Evolutionary conservation across 30 jellyfish, hydroid and myxozoan genomes (phyloP).

Genomic region (Hydractinia symbiolongicarpus): DNA sequence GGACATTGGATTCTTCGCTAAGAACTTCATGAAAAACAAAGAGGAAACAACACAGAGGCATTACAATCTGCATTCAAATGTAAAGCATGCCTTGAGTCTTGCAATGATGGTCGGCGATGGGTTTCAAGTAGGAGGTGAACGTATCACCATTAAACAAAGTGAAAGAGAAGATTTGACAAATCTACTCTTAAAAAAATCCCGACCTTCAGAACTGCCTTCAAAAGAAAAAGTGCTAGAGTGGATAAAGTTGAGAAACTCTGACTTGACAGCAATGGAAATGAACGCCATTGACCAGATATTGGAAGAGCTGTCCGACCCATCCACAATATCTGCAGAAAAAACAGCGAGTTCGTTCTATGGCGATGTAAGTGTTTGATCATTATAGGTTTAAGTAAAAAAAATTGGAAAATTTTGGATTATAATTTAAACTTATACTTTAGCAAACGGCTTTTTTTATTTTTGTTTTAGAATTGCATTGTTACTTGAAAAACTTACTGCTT

Average conservation of each 20-base stretch:
- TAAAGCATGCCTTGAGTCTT: conserved; percentile 16
- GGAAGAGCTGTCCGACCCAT: not conserved
- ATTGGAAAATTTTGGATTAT: too few relatives aligned
- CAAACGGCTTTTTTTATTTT: too few relatives aligned
- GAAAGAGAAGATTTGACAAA: conserved; percentile 20
- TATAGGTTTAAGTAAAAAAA: too few relatives aligned
- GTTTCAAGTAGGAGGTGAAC: conserved; percentile 22
- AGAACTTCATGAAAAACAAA: conserved; percentile 25
- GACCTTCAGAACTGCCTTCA: conserved; percentile 11
- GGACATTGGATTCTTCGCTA: conserved; percentile 33
- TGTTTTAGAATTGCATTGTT: too few relatives aligned
- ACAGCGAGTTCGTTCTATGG: too few relatives aligned
- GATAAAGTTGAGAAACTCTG: not conserved
- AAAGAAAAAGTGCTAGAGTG: conserved; percentile 12
- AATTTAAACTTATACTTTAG: too few relatives aligned
- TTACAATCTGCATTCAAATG: conserved; percentile 24
- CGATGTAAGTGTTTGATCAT: too few relatives aligned
- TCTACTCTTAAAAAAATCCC: not conserved
- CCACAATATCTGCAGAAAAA: too few relatives aligned
- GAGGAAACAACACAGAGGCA: conserved; percentile 33
- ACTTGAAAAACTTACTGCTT: too few relatives aligned
- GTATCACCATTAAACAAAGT: not conserved
- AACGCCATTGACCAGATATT: conserved; percentile 1
- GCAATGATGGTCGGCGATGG: conserved; percentile 20
- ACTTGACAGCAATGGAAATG: conserved; percentile 16